Evolutionary conservation across 2,888 invertebrate genomes (phyloP).

Genomic region (Sphaerophoria taeniata): DNA sequence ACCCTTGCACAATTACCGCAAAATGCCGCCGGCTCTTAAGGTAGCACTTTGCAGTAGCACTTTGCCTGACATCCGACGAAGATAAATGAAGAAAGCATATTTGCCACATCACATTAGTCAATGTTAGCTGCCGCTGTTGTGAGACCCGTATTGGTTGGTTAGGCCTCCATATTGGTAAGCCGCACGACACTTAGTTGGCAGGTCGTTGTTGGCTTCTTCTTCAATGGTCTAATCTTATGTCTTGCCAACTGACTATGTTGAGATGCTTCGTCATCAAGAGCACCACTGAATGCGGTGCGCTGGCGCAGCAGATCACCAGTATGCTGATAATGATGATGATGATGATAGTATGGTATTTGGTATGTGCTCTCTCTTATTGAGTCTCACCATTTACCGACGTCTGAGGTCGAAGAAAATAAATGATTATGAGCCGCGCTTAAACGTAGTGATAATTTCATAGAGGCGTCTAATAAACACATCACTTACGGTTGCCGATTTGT

Average conservation of each 20-base stretch:
- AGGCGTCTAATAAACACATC: conserved; percentile 74
- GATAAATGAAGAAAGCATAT: conserved; percentile 75
- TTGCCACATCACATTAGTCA: conserved; percentile 74
- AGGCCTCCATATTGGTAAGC: conserved; percentile 18
- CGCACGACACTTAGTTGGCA: conserved; percentile 44
- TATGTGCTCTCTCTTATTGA: conserved; percentile 73
- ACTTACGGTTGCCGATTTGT: conserved; percentile 39
- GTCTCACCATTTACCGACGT: conserved; percentile 57
- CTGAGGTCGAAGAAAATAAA: conserved; percentile 73
- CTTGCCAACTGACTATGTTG: conserved; percentile 27
- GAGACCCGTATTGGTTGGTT: conserved; percentile 49
- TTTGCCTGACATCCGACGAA: conserved; percentile 72
- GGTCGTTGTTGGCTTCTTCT: background rate
- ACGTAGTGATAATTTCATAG: conserved; percentile 70
- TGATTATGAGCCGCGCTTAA: conserved; percentile 66
- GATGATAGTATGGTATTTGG: conserved; percentile 45
- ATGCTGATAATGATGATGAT: conserved; percentile 60
- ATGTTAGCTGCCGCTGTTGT: conserved; percentile 49
- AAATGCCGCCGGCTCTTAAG: conserved; percentile 71
- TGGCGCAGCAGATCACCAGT: background rate
- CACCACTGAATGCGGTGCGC: too few species aligned
- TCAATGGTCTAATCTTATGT: conserved; percentile 29
- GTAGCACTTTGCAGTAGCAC: conserved; percentile 74
- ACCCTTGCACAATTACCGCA: conserved; percentile 74
- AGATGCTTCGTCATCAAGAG: conserved; percentile 44